Evolutionary conservation across 2,113 vertebrate species (phyloP), one percentile per base, ranked within the genome.

Genomic region (Motacilla alba): DNA sequence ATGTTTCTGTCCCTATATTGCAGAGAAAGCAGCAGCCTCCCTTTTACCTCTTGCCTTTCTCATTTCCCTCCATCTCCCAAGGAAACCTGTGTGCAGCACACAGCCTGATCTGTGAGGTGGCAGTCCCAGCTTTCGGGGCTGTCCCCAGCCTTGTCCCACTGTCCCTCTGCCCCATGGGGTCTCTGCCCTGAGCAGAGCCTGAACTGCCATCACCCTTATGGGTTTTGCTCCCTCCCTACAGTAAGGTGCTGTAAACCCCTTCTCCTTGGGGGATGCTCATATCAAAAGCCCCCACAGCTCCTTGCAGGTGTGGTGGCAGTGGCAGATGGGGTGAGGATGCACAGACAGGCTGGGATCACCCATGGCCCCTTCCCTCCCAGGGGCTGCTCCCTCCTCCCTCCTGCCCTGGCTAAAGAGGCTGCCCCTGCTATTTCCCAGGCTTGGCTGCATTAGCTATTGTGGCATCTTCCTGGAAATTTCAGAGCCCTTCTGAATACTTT

Each of bases 131-230:
- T 82, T 50, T 8, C 46, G 52, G 22, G 35, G 33, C 14, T 87
- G 49, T 47, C 13, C 46, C 41, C 33, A 44, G 22, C 28, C 43
- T 70, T 35, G 35, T 35, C 35, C 35, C 7, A 7, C 35, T 60
- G 50, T 8, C 14, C 26, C 9, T 47, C 50, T 30, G 19, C 11
- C 23, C 56, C 1, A 0, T 9, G 47, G 21, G 16, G 9, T 44
- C 55, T n/a, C 49, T 87, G 55, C 43, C 31, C 55, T 0, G 0
- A 75, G 79, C 28, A 75, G 52, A 63, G 11, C 23, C 22, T 35
- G 46, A 17, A 3, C 21, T 85, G 31, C 13, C 43, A 21, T 50
- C 0, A 0, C 39, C 15, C 23, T 30, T 15, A 31, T 0, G 3
- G 26, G 17, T 37, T 82, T 63, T 78, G 10, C 15, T 82, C 31